phyloP scores from a whole-genome alignment of 2,113 vertebrate species.

The Esox niger region DNA sequence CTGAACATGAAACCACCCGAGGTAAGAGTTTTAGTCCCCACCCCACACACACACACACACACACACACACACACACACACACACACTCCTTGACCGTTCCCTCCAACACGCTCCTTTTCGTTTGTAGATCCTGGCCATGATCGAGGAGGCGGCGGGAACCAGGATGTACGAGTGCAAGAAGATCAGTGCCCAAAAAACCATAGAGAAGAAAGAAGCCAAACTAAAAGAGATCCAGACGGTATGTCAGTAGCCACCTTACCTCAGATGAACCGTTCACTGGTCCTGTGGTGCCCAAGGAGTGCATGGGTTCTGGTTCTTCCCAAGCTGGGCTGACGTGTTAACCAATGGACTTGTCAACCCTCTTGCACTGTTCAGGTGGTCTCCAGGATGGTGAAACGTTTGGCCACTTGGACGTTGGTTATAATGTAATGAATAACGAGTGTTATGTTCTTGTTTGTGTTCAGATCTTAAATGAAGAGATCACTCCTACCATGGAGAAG shows the following conservation, averaged over 20 bases:
- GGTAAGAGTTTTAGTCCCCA: too few species aligned
- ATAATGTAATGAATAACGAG: neutral
- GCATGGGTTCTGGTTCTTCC: neutral
- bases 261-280: neutral
- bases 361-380: neutral
- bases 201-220: slow-evolving; percentile 93
- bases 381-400: too few species aligned
- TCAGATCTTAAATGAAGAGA: slow-evolving; percentile 91
- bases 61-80: slow-evolving; percentile 1
- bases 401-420: too few species aligned
- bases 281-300: neutral
- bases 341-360: neutral
- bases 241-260: slow-evolving; percentile 28
- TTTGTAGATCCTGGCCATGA: slow-evolving; percentile 78
- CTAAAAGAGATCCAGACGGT: slow-evolving; percentile 87
- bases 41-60: neutral
- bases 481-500: slow-evolving; percentile 88
- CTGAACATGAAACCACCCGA: slow-evolving; percentile 97
- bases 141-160: slow-evolving; percentile 96
- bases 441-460: slow-evolving; percentile 36
- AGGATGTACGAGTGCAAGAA: slow-evolving; percentile 97
- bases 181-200: slow-evolving; percentile 85
- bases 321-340: neutral
- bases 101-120: neutral
- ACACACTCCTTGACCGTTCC: neutral